Base-by-base conservation (phyloP, 2,888 invertebrate genomes). In the Tiphia femorata region DNA sequence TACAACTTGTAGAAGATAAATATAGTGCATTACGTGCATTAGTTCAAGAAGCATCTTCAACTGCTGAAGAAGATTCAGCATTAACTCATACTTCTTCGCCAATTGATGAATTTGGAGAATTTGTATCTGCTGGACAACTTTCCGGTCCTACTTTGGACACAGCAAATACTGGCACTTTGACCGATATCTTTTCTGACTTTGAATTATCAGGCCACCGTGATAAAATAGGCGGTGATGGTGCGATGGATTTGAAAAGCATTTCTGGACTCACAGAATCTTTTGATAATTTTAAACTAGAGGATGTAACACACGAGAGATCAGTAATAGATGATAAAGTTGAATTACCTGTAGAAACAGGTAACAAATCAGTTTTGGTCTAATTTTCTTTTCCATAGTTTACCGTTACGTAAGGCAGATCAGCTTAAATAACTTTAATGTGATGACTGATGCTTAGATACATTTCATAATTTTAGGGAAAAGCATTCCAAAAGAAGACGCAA, bases 101-200 rank as follows among this genome's bases (percentile, higher is more conserved):
- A 21, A 58, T 65, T 37, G 85, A 85, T 58, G 85, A 85, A 58
- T 86, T 85, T 74, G 85, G 85, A 27, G 85, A 86, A 55, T 85
- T 86, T 69, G 76, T 84, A 16, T 84, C 84, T 3, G 84, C 84
- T 2, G 77, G 81, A 55, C 76, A 79, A 29, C 53, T 73, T 2
- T 46, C 60, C 50, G 41, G 49, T 38, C 40, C 67, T 12, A 44
- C 49, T 14, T 42, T 53, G 20, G 58, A 69, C 16, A 35, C 56
- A 43, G 49, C 60, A 33, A 57, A 58, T 17, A 35, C 53, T 14
- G 58, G 64, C n/a, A 51, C 33, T 16, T 58, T 62, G 35, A 57
- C 70, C n/a, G 77, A 82, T 63, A 64, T 79, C 19, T 74, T 79
- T 47, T 64, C 75, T 19, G 76, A 79, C 48, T 80, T 82, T 54